A percentile compares a stretch with the other conserved stretches of the same genome.
Conservation (phyloP, 2,888 invertebrate species). For the Clepsis dumicolana region DNA sequence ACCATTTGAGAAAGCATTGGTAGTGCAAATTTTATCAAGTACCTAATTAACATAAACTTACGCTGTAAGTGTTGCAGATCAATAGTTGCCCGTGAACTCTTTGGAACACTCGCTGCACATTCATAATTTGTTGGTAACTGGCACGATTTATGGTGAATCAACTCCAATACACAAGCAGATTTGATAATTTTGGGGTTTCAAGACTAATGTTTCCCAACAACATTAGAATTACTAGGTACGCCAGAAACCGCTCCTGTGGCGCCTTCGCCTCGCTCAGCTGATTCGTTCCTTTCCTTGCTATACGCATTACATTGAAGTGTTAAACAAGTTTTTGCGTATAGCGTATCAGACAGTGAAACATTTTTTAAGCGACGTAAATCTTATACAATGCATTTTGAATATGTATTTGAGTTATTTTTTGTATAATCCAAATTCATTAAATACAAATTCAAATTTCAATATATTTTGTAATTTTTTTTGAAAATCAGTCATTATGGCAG, state of each 20-base stretch:
- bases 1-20: background rate
- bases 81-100: conserved; percentile 56
- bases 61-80: conserved; percentile 48
- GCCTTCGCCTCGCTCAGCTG: conserved; percentile 9
- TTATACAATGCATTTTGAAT: background rate
- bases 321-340: background rate
- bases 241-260: background rate
- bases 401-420: background rate
- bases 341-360: background rate
- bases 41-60: conserved; percentile 11
- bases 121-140: conserved; percentile 52
- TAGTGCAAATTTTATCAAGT: background rate
- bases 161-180: background rate
- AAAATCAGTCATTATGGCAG: background rate
- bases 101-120: conserved; percentile 61
- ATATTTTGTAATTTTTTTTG: no score
- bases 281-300: background rate
- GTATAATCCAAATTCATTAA: no score
- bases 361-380: background rate
- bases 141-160: background rate
- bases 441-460: no score
- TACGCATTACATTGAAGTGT: background rate
- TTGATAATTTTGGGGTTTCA: background rate
- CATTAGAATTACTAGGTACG: background rate
- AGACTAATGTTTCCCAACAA: conserved; percentile 5